A percentile compares a stretch with the other conserved stretches of the same genome.
Conservation (phyloP, 2,888 invertebrate genomes). For the Lasioglossum zephyrum region DNA sequence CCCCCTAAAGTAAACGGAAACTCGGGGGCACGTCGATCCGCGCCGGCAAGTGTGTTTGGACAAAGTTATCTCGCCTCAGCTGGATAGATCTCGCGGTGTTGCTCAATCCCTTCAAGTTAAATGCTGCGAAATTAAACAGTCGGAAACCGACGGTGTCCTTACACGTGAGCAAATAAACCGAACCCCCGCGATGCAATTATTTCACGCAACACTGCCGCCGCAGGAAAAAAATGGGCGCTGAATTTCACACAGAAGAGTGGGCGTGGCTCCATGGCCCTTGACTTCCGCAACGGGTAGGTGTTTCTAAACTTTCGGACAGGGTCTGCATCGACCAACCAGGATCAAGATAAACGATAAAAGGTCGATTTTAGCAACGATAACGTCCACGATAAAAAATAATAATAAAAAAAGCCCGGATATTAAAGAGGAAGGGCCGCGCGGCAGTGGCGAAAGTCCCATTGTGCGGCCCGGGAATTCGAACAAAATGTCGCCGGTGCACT, state of each 20-base stretch:
- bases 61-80: slow-evolving; percentile 1
- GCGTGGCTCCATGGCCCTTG: neutral
- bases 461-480: slow-evolving; percentile 44
- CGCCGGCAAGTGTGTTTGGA: neutral
- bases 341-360: neutral
- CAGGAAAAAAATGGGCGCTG: neutral
- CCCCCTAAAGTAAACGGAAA: slow-evolving; percentile 4
- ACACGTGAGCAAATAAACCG: neutral
- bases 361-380: neutral
- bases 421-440: slow-evolving; percentile 26
- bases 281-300: neutral
- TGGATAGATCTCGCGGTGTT: neutral
- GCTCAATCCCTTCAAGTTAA: neutral
- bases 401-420: neutral
- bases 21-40: neutral
- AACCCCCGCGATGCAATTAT: neutral
- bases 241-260: neutral
- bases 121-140: neutral
- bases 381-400: neutral
- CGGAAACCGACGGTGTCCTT: neutral
- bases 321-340: neutral
- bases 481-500: slow-evolving; percentile 65
- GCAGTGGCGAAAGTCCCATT: slow-evolving; percentile 19
- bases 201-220: neutral
- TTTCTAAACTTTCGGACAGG: neutral